Base-by-base conservation (phyloP, 2,113 vertebrate species). In the Leucoraja erinaceus region DNA sequence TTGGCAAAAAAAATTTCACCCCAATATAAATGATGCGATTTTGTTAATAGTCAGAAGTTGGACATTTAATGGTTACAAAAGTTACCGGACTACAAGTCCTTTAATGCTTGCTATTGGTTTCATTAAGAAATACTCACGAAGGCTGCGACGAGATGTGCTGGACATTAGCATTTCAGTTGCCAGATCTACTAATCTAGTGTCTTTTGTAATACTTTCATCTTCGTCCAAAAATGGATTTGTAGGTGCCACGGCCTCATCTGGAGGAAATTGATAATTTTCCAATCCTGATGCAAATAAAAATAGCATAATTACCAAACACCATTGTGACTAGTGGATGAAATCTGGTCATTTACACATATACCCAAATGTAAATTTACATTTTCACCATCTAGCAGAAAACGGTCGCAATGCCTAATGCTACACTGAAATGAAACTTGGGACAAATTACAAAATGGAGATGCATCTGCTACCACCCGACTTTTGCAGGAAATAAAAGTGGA, bases 211-310 rank as follows among this genome's bases (percentile, higher is more conserved):
- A 63, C 94, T 93, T 93, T 98, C 98, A 54, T 99, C 98, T 92
- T 99, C 98, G 93, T 99, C 98, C 94, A 99, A 94, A 94, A 99
- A 99, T 0, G 99, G 99, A 94, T 99, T 99, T 0, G 98, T 98
- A 47, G 99, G 99, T 0, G 98, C 98, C 22, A 99, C 97, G 0
- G 96, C 97, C 94, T 99, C 98, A 76, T 99, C 98, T 95, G 98
- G 98, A 33, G 97, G 97, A 94, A 98, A 98, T 0, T 95, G 96
- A 93, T 97, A 97, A 94, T 99, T 98, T 66, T 98, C 97, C 95
- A 99, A 97, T 16, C 98, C 98, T 99, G 75, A 2, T 70, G 93
- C 0, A 54, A 16, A 93, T 0, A 5, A 94, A 91, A 91, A 72
- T 54, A 22, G 47, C 31, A 72, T 54, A 54, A 72, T 91, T 4